Evolutionary conservation across 1,140 invertebrate species (phyloP), one percentile per base, ranked within the genome.

Genomic region (Episyrphus balteatus): DNA sequence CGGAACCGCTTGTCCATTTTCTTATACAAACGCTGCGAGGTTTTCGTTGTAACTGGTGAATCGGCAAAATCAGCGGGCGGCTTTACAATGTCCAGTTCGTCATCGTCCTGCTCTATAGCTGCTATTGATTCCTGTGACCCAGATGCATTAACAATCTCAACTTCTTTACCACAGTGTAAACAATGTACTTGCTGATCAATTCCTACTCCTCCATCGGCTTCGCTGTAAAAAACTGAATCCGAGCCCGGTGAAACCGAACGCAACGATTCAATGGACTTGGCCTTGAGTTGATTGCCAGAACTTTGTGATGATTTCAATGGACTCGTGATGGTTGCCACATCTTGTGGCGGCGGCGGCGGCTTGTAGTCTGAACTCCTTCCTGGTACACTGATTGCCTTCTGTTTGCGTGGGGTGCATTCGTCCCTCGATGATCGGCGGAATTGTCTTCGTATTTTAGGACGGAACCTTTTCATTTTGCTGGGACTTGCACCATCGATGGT

Each of bases 161-260:
- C 79, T 65, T 87, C 83, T 69, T 85, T 83, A 33, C 85, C 86
- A 55, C 86, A 88, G 60, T 86, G 84, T 43, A 84, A 74, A 58
- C 86, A 88, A 61, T 86, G 82, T 2, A 54, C 49, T 42, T 67
- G 65, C 12, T 62, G 59, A 1, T 56, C 59, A 7, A 54, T 49
- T 5, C 55, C 51, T 58, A 62, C 44, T 21, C 55, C 59, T 55
- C 77, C 81, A 51, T 75, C 81, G 54, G 75, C 81, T 73, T 88
- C 86, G 59, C 84, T 86, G 65, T 89, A 88, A 66, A 91, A 91
- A 17, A 91, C 87, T 47, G 84, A 88, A 65, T 90, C 88, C 54
- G 86, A 89, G 12, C 87, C 86, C 12, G 87, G 87, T 59, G 86
- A 88, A 44, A 86, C 84, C 3, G 86, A 88, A 47, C 86, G 75